Base-by-base conservation (phyloP, 2,113 vertebrate species). In the Pelusios castaneus region DNA sequence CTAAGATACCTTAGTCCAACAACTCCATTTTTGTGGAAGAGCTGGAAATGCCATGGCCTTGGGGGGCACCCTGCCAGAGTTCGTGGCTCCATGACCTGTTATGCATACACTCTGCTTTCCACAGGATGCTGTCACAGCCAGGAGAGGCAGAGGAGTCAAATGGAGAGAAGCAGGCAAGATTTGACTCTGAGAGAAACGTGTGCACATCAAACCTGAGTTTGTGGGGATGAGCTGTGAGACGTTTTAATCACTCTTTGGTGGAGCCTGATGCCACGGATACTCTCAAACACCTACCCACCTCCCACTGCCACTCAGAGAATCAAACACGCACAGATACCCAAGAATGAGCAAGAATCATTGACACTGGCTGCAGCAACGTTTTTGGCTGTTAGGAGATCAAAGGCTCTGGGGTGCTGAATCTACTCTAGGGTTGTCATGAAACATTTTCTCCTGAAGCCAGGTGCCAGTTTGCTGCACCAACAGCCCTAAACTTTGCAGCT, bases 401-500 rank as follows among this genome's bases (percentile, higher is more conserved):
- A 45, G 49, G 27, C 8, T 73, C 17, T 29, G 80, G 5, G 27
- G 27, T 41, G n/a, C 79, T 56, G 67, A 82, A n/a, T n/a, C 45
- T 1, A 0, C 3, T 17, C 70, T 47, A 38, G 31, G 41, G 0
- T 0, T 41, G n/a, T 47, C 87, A 83, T 2, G 0, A 87, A 22
- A 2, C 31, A 14, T 16, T 43, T 80, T 45, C 7, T 51, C 22
- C 16, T 7, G 80, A 55, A 67, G 6, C 17, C 80, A 85, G 49
- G 56, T 34, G 78, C 63, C 9, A 70, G 63, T 22, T 38, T 70
- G 19, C 63, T 22, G 63, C 58, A 56, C 52, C 76, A 51, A 52
- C 2, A 82, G 41, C 45, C 63, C 60, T 4, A 0, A 8, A 45
- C 31, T 19, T 73, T 4, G 6, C 0, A 1, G 77, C 27, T 22